phyloP scores from a whole-genome alignment of 2,888 invertebrate genomes.

The Aleiodes testaceus region DNA sequence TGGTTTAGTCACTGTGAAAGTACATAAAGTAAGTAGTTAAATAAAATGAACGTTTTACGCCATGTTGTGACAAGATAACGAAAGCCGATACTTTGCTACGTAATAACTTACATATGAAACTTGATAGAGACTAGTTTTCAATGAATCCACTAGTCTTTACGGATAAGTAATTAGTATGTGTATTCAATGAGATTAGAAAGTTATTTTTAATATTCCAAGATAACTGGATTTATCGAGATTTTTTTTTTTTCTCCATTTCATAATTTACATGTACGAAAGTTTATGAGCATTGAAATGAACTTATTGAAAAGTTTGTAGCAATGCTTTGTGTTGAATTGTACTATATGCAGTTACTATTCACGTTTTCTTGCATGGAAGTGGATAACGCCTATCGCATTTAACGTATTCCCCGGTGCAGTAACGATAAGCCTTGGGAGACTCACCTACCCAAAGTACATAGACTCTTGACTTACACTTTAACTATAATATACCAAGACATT shows the following conservation, averaged over 20 bases:
- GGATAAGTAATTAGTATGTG: neutral
- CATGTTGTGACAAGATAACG: conserved; percentile 22
- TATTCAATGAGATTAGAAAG: conserved; percentile 25
- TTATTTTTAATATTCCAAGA: conserved; percentile 1
- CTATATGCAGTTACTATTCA: neutral
- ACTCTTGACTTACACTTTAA: conserved; percentile 17
- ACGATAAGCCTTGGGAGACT: conserved; percentile 33
- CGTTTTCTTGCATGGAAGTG: conserved; percentile 24
- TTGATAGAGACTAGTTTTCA: conserved; percentile 16
- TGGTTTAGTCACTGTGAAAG: neutral
- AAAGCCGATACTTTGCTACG: neutral
- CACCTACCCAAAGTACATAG: neutral
- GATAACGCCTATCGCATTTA: conserved; percentile 44
- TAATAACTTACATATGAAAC: conserved; percentile 13
- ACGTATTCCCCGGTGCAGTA: conserved; percentile 28
- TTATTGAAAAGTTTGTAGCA: too few species aligned
- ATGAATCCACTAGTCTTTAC: neutral
- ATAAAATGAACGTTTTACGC: neutral
- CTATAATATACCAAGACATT: conserved; percentile 23
- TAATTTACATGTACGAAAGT: neutral
- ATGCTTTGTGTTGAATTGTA: neutral
- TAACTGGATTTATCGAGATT: neutral
- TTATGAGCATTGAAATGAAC: too few species aligned
- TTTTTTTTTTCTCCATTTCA: neutral
- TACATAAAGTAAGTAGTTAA: neutral